Evolutionary conservation across 1,140 invertebrate species (phyloP).

Genomic region (Orussus abietinus): DNA sequence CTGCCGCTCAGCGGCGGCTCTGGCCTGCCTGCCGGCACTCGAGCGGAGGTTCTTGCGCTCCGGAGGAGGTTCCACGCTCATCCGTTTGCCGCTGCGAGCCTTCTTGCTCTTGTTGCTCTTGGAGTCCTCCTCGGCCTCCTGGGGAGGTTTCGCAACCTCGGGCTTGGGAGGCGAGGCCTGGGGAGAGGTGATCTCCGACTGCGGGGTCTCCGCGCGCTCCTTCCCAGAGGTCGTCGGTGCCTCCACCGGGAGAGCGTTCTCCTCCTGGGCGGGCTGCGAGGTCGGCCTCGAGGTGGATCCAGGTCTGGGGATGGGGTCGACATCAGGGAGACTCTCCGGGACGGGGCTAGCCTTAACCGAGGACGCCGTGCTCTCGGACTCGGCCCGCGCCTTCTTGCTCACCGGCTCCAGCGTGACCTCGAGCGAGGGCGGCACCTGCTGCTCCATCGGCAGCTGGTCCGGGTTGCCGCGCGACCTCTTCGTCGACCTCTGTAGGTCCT

Average conservation of each 20-base stretch:
- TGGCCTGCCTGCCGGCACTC: constrained; percentile 50
- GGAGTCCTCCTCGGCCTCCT: constrained; percentile 37
- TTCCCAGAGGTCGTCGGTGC: constrained; percentile 16
- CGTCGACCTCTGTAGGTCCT: constrained; percentile 36
- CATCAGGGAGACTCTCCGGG: not conserved
- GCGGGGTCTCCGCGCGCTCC: constrained; percentile 17
- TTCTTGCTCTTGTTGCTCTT: constrained; percentile 43
- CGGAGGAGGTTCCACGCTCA: constrained; percentile 42
- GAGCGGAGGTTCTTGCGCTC: constrained; percentile 51
- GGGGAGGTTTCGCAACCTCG: too few relatives aligned
- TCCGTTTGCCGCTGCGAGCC: constrained; percentile 39
- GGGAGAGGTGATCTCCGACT: constrained; percentile 4
- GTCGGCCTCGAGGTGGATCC: constrained; percentile 4
- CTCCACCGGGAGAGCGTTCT: constrained; percentile 10
- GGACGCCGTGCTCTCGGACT: constrained; percentile 10
- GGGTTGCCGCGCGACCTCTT: constrained; percentile 34
- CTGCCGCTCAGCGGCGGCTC: constrained; percentile 49
- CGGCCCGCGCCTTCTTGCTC: constrained; percentile 32
- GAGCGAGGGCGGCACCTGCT: constrained; percentile 27
- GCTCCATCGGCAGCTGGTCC: constrained; percentile 23
- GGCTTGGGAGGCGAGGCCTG: constrained; percentile 19
- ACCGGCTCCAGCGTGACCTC: constrained; percentile 45
- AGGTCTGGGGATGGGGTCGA: not conserved
- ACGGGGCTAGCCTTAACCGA: too few relatives aligned
- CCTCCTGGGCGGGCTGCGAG: constrained; percentile 11